Evolutionary conservation across 2,888 invertebrate species (phyloP), one percentile per base, ranked within the genome.

Genomic region (Eucera pruinosa): DNA sequence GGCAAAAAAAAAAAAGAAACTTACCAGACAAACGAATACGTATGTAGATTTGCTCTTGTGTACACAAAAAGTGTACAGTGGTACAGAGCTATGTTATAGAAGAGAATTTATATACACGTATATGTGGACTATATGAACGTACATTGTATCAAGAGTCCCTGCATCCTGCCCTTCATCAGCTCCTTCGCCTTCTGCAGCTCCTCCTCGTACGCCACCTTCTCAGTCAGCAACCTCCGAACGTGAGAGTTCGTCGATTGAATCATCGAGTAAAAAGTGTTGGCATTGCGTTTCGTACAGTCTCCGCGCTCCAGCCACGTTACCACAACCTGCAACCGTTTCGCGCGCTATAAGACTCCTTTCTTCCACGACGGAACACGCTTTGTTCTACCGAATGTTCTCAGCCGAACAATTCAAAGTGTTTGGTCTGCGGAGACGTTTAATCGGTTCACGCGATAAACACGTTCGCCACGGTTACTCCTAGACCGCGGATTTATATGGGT

Each of bases 181-280:
- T 98, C 97, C 89, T 95, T 97, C 67, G 97, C 97, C 87, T 96
- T 96, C 73, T 96, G 95, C 64, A 98, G 93, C 90, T 98, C 98
- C 81, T 98, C 98, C 91, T 98, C 98, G 86, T 96, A 95, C 78
- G 96, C 95, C 75, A 95, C 94, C 93, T 98, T 98, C 90, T 98
- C 98, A 83, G 94, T 95, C 61, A 97, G 94, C 48, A 98, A 93
- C 61, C 98, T 94, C 13, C 98, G 94, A 7, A 98, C 96, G 89
- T 98, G 98, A 0, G 98, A 96, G 93, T 98, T 98, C 0, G 97
- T 97, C 30, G 97, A 97, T 93, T 98, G 98, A 78, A 98, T 97
- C 97, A 98, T 97, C 7, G 98, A 97, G 92, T 98, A 98, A 93
- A 98, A 98, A 48, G 95, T 96, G 90, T 97, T 98, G 1, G 97